phyloP scores from a whole-genome alignment of 2,888 invertebrate genomes.

The Chrysolina americana region DNA sequence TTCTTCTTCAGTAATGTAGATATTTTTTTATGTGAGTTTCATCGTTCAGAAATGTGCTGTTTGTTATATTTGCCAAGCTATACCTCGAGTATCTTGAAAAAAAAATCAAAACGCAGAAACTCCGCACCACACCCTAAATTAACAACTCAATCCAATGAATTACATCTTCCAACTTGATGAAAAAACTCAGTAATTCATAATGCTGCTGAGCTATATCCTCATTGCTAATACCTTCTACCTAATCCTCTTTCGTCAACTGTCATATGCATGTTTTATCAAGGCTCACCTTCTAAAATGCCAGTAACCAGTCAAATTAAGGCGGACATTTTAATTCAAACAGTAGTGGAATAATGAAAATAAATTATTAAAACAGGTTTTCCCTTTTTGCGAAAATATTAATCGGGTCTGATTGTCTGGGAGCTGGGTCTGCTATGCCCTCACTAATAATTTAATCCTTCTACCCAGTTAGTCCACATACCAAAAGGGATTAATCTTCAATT shows the following conservation, averaged over 20 bases:
- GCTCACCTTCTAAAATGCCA: background rate
- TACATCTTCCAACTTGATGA: too few relatives aligned
- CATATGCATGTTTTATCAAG: conserved; percentile 1
- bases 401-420: conserved; percentile 25
- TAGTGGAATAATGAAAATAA: conserved; percentile 50
- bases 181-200: too few relatives aligned
- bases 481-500: conserved; percentile 61
- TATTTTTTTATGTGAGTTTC: too few relatives aligned
- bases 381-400: conserved; percentile 56
- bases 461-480: conserved; percentile 56
- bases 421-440: conserved; percentile 42
- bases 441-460: conserved; percentile 58
- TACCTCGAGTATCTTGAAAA: too few relatives aligned
- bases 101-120: too few relatives aligned
- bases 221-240: background rate
- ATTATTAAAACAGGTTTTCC: conserved; percentile 42
- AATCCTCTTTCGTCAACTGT: conserved; percentile 4
- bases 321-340: conserved; percentile 47
- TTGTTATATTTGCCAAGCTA: too few relatives aligned
- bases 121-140: too few relatives aligned
- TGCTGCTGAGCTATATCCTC: too few relatives aligned
- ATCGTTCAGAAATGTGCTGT: too few relatives aligned
- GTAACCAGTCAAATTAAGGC: conserved; percentile 43
- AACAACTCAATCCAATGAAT: too few relatives aligned
- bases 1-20: too few relatives aligned